These are phyloP conservation scores for Cichlasoma orientale DNA, from an alignment of 2,797 vertebrate species.

Conservation along the genomic window DNA sequence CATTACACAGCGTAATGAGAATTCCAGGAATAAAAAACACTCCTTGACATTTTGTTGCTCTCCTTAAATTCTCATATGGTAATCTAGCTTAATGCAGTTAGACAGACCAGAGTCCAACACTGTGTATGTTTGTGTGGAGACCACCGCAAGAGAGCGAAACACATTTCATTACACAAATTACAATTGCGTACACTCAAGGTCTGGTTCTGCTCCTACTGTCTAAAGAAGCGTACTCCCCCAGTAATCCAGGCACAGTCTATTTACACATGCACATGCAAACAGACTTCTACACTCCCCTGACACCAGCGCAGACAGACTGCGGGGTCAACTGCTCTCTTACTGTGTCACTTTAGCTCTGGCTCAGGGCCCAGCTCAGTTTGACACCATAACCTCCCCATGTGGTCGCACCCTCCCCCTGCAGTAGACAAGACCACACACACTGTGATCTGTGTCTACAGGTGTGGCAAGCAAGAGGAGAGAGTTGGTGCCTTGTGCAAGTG, in stretches of 20 bases:
- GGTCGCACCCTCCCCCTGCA: conserved; percentile 11
- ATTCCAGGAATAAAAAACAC: neutral
- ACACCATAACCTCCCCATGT: conserved; percentile 40
- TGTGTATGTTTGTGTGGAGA: neutral
- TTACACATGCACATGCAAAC: conserved; percentile 14
- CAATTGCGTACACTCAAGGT: neutral
- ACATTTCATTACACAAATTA: neutral
- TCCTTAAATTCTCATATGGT: neutral
- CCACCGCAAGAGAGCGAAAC: neutral
- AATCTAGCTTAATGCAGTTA: neutral
- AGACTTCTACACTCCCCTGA: conserved; percentile 3
- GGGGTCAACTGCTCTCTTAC: conserved; percentile 52
- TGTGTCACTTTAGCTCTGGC: conserved; percentile 56
- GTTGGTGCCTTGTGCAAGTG: neutral
- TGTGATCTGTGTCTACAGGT: neutral
- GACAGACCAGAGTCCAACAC: neutral
- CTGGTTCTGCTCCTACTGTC: neutral
- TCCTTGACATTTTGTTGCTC: neutral
- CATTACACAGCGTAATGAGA: neutral
- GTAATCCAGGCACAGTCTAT: neutral
- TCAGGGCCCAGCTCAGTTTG: conserved; percentile 38
- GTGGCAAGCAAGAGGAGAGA: neutral
- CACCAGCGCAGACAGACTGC: conserved; percentile 37
- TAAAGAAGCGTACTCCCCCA: neutral
- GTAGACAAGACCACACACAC: conserved; percentile 34